These are phyloP conservation scores for Cavia aperea DNA, from an alignment of 2,113 vertebrate genomes.

Conservation along the genomic window DNA sequence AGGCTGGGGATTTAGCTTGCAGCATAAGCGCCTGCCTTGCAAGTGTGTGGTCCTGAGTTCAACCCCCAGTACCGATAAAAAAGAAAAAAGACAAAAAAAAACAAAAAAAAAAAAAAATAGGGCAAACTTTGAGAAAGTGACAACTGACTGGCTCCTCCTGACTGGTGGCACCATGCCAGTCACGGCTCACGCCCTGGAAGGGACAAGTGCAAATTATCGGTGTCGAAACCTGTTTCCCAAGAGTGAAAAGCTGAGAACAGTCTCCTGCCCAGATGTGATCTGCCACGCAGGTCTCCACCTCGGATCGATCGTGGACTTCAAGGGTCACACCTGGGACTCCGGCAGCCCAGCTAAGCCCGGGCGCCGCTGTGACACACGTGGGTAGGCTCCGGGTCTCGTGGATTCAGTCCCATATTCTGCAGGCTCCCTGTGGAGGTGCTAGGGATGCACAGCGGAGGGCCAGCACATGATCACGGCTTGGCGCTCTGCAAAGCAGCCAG, in stretches of 20 bases:
- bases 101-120: not conserved
- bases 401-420: not conserved
- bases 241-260: slow-evolving; percentile 54
- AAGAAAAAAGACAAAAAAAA: too few relatives aligned
- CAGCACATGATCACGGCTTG: not conserved
- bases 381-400: not conserved
- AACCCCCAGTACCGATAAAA: too few relatives aligned
- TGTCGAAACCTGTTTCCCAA: slow-evolving; percentile 70
- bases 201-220: slow-evolving; percentile 62
- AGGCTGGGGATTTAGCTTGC: too few relatives aligned
- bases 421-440: not conserved
- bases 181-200: slow-evolving; percentile 63
- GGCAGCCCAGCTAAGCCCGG: not conserved
- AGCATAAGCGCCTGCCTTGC: too few relatives aligned
- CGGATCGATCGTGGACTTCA: not conserved
- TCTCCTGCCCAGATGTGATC: slow-evolving; percentile 51
- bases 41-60: too few relatives aligned
- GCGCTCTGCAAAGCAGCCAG: not conserved
- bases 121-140: slow-evolving; percentile 70
- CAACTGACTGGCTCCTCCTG: slow-evolving; percentile 68
- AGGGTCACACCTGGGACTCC: not conserved
- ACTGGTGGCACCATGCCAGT: slow-evolving; percentile 55
- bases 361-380: not conserved
- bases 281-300: not conserved
- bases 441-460: not conserved